A percentile compares a stretch with the other conserved stretches of the same genome.
Evolutionary conservation across 2,797 vertebrate species (phyloP).

Genomic region (Sparus aurata): DNA sequence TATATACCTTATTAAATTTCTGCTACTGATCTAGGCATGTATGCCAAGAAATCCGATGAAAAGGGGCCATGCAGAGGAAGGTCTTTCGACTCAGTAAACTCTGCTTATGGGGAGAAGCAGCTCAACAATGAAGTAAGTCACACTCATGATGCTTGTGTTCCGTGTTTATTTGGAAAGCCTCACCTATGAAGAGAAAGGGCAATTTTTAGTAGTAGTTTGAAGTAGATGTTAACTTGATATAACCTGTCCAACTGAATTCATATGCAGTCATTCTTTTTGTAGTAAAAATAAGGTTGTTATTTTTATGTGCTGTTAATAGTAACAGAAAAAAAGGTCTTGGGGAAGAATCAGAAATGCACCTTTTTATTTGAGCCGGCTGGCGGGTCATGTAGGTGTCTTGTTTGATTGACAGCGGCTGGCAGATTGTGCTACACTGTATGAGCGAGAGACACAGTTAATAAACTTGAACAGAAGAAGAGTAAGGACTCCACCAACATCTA

Average conservation of each 20-base stretch:
- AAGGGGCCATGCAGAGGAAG: slow-evolving; percentile 5
- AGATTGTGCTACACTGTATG: no score
- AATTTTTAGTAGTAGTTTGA: not conserved
- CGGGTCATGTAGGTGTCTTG: not conserved
- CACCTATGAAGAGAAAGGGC: not conserved
- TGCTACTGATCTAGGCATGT: slow-evolving; percentile 25
- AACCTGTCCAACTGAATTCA: not conserved
- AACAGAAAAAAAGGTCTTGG: not conserved
- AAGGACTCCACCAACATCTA: no score
- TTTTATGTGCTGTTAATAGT: not conserved
- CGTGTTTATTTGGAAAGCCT: not conserved
- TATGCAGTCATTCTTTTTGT: not conserved
- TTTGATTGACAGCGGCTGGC: not conserved
- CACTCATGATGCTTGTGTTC: not conserved
- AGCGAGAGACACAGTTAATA: no score
- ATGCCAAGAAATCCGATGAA: slow-evolving; percentile 21
- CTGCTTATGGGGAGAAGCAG: slow-evolving; percentile 33
- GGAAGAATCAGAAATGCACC: not conserved
- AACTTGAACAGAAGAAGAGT: not conserved
- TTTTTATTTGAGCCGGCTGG: not conserved
- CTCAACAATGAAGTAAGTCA: slow-evolving; percentile 46
- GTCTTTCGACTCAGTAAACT: slow-evolving; percentile 22
- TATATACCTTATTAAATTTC: not conserved
- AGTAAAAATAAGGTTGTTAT: not conserved
- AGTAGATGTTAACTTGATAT: not conserved